Base-by-base conservation (phyloP, 1,140 invertebrate genomes). In the Lerema accius region DNA sequence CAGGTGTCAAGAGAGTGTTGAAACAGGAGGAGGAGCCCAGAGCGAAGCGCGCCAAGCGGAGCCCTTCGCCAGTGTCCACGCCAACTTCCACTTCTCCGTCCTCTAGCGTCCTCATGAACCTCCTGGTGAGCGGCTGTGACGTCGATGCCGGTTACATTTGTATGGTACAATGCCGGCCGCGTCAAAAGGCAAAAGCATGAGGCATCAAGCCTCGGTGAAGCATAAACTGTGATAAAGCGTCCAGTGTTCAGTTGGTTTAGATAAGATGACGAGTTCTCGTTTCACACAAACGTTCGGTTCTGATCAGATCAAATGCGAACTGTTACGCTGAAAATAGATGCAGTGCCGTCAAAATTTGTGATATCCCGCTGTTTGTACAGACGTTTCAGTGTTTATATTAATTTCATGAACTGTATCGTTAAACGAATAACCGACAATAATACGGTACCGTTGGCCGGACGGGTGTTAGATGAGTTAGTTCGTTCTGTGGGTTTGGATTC, bases 91-190 rank as follows among this genome's bases (percentile, higher is more conserved):
- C 51, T 35, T 90, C 79, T 63, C 93, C 91, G 35, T 94, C 93
- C 14, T 94, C 94, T 72, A 96, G 95, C 87, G 96, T 98, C 74
- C 93, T 98, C 65, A 96, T 97, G 95, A 98, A 98, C 91, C 93
- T 98, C 60, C 92, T 98, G 88, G 95, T 97, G 85, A 97, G 96
- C 92, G 96, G 96, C 78, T 96, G 96, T 92, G 96, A 98, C 90
- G 95, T 97, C 86, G 95, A 95, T 92, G 96, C 96, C 69, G 96
- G 96, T 69, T 98, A 98, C 89, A 94, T 95, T 79, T 96, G 96
- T 90, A 93, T 96, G 83, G 94, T 95, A 73, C 95, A 95, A 70
- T 93, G 92, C 83, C 86, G 92, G 76, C 92, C 92, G 11, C 79
- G 87, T 48, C 80, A 85, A 49, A 89, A 90, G 75, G 80, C 84